Percentiles rank a stretch among this genome's conserved stretches.
Evolutionary conservation across 2,888 invertebrate species (phyloP).

Genomic region (Meiosimyza decipiens): DNA sequence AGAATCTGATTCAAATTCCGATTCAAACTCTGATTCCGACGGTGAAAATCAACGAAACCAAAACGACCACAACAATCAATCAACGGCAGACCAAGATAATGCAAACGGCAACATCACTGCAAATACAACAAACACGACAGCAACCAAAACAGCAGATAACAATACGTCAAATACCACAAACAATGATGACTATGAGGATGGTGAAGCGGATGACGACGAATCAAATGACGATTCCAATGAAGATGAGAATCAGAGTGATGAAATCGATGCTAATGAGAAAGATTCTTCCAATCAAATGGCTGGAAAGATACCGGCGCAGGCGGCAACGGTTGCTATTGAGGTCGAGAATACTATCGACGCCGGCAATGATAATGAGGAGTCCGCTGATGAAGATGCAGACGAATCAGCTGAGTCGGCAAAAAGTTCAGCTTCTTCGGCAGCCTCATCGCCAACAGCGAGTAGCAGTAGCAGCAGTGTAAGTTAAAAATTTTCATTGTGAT

Average conservation of each 20-base stretch:
- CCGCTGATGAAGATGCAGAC: slow-evolving; percentile 47
- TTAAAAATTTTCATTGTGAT: slow-evolving; percentile 27
- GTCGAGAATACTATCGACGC: slow-evolving; percentile 42
- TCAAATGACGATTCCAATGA: slow-evolving; percentile 48
- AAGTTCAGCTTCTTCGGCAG: slow-evolving; percentile 54
- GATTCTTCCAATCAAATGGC: slow-evolving; percentile 30
- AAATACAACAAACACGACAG: slow-evolving; percentile 49
- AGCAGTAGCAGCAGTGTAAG: slow-evolving; percentile 62
- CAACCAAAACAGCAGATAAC: slow-evolving; percentile 43
- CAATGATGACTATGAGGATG: slow-evolving; percentile 49
- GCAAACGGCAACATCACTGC: slow-evolving; percentile 36
- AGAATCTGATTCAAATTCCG: slow-evolving; percentile 55
- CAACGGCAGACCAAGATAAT: slow-evolving; percentile 5
- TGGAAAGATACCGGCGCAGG: slow-evolving; percentile 35
- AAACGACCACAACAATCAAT: slow-evolving; percentile 13
- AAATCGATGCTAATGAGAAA: slow-evolving; percentile 32
- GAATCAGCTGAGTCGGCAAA: slow-evolving; percentile 49
- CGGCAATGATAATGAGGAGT: slow-evolving; percentile 40
- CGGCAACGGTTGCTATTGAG: slow-evolving; percentile 35
- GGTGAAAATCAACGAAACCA: slow-evolving; percentile 38
- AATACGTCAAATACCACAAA: slow-evolving; percentile 51
- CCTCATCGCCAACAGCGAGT: slow-evolving; percentile 58
- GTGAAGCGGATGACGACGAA: slow-evolving; percentile 44
- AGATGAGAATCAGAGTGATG: slow-evolving; percentile 46
- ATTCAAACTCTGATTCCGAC: slow-evolving; percentile 53